Evolutionary conservation across 2,888 invertebrate species (phyloP), one percentile per base, ranked within the genome.

Genomic region (Amphiduros pacificus): DNA sequence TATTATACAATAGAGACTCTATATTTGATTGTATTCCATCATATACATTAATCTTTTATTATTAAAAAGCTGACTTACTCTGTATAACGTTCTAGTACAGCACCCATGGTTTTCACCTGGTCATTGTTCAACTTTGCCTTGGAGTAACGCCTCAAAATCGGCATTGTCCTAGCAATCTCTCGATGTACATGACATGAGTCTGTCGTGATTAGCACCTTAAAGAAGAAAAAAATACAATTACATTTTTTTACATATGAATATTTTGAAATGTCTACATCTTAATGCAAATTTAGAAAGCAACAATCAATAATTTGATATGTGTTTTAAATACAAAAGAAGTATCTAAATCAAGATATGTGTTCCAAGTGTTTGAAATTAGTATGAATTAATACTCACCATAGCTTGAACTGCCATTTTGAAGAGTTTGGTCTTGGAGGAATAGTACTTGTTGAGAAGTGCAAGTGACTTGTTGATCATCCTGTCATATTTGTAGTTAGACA

Each of bases 41-140:
- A 36, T 36, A 11, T 17, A 36, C 17, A 17, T 36, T 36, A 11
- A 11, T 9, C 11, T 50, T 11, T 9, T 55, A 6, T 9, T 24
- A 17, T 11, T 50, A 53, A 54, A 55, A 31, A 58, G 22, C 64
- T 20, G 2, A 64, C 77, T 66, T 69, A 81, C 80, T 78, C 79
- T 31, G 77, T 77, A 29, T 79, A 70, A 65, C 79, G 75, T 58
- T 80, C 79, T 32, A 81, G 72, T 17, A 80, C 79, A 55, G 75
- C 77, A 48, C 74, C 73, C 75, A 79, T 77, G 22, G 78, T 71
- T 36, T 74, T 68, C 44, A 79, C 79, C 65, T 81, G 81, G 61
- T 79, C 78, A 61, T 79, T 77, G 60, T 77, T 79, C 24, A 81
- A 71, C 58, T 80, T 80, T 27, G 69, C 65, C 49, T 66, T 67